Evolutionary conservation across 2,113 vertebrate species (phyloP).

Genomic region (Egretta garzetta): DNA sequence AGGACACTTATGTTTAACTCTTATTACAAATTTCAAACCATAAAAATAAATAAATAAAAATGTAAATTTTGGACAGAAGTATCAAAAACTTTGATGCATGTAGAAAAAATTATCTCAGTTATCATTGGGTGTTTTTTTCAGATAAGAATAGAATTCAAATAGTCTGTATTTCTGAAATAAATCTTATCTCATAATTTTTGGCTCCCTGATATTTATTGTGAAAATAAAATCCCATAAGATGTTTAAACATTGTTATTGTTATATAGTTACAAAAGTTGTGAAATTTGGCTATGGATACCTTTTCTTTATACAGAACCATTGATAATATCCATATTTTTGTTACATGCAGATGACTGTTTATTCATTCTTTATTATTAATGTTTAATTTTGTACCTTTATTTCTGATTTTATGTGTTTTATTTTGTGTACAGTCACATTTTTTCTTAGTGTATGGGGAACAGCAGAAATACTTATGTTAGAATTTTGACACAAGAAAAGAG

Average conservation of each 20-base stretch:
- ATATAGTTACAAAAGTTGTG: neutral
- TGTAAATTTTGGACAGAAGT: neutral
- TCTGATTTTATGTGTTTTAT: neutral
- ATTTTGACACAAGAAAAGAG: neutral
- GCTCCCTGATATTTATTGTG: neutral
- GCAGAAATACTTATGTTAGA: neutral
- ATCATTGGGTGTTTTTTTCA: neutral
- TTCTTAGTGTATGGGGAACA: neutral
- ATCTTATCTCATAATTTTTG: neutral
- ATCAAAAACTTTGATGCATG: neutral
- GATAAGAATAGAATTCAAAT: neutral
- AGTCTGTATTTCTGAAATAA: neutral
- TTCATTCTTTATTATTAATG: neutral
- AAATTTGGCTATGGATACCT: neutral
- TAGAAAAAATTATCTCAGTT: neutral
- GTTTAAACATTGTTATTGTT: neutral
- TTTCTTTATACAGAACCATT: neutral
- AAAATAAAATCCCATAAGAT: neutral
- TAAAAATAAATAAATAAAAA: neutral
- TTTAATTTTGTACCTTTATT: neutral
- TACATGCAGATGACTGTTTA: neutral
- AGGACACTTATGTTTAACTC: neutral
- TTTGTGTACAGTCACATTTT: neutral
- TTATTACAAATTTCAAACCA: neutral
- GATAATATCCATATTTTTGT: neutral